These are phyloP conservation scores for Protobothrops flavoviridis DNA, from an alignment of 2,113 vertebrate species.

Conservation along the genomic window DNA sequence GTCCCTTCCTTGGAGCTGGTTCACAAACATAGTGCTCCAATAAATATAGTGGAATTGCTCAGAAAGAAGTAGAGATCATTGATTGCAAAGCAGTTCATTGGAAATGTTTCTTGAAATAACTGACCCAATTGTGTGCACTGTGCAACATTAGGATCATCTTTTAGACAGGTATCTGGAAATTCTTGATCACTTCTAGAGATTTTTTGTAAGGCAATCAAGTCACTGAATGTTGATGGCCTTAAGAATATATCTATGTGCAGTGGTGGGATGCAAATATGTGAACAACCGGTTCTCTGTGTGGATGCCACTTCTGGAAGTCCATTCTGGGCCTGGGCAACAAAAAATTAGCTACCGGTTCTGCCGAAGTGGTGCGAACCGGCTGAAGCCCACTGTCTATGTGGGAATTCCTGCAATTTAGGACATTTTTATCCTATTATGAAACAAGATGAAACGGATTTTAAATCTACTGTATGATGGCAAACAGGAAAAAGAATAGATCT, in stretches of 20 bases:
- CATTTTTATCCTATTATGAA: background rate
- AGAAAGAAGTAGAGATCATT: background rate
- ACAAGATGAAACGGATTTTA: background rate
- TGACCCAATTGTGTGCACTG: too few species aligned
- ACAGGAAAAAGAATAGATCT: too few species aligned
- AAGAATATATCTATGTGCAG: background rate
- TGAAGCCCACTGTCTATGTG: background rate
- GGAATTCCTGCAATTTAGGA: background rate
- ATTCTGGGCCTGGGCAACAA: too few species aligned
- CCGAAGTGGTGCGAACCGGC: too few species aligned
- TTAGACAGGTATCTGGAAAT: background rate
- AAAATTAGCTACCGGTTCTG: too few species aligned
- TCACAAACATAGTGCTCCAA: background rate
- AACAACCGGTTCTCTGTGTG: too few species aligned
- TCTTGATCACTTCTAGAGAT: background rate
- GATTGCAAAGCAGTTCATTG: background rate
- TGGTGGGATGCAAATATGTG: too few species aligned
- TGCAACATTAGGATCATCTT: background rate
- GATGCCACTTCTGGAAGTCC: too few species aligned
- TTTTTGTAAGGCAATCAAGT: background rate
- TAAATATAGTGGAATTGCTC: background rate
- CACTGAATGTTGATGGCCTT: background rate
- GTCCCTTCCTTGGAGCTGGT: background rate
- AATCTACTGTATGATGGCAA: background rate
- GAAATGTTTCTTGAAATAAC: background rate